phyloP scores from a whole-genome alignment of 2,113 vertebrate species.

The Nibea coibor region DNA sequence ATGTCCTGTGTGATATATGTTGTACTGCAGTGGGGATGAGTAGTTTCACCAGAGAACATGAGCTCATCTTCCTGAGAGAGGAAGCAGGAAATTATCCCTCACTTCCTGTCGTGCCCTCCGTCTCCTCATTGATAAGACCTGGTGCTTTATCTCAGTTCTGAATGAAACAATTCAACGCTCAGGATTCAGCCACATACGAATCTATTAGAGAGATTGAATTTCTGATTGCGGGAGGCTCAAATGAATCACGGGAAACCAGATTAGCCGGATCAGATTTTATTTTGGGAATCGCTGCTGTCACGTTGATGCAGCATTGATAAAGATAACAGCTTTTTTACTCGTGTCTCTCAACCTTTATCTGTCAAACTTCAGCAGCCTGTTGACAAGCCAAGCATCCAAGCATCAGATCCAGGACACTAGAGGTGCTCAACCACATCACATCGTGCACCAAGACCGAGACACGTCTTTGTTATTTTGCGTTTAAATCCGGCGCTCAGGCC shows the following conservation, averaged over 20 bases:
- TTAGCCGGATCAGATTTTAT: slow-evolving; percentile 21
- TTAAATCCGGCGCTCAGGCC: background rate
- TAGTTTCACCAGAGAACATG: slow-evolving; percentile 16
- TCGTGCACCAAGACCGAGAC: slow-evolving; percentile 5
- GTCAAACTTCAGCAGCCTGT: background rate
- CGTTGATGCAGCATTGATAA: background rate
- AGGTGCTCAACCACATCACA: background rate
- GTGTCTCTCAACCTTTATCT: background rate
- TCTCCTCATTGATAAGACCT: slow-evolving; percentile 32
- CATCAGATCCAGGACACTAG: background rate
- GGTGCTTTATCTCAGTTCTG: slow-evolving; percentile 1
- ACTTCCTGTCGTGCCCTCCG: slow-evolving; percentile 32
- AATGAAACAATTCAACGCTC: slow-evolving; percentile 30
- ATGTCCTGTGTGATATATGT: background rate
- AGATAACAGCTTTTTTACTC: background rate
- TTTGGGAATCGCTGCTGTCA: background rate
- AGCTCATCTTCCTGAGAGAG: slow-evolving; percentile 16
- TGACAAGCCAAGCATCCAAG: background rate
- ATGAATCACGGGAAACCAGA: background rate
- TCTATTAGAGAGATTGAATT: background rate
- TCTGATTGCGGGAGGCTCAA: background rate
- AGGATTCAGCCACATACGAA: background rate
- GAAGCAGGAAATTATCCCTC: slow-evolving; percentile 34
- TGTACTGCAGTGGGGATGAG: background rate
- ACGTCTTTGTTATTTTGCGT: slow-evolving; percentile 8